Base-by-base conservation (phyloP, 2,888 invertebrate species). In the Oxycera nigricornis region DNA sequence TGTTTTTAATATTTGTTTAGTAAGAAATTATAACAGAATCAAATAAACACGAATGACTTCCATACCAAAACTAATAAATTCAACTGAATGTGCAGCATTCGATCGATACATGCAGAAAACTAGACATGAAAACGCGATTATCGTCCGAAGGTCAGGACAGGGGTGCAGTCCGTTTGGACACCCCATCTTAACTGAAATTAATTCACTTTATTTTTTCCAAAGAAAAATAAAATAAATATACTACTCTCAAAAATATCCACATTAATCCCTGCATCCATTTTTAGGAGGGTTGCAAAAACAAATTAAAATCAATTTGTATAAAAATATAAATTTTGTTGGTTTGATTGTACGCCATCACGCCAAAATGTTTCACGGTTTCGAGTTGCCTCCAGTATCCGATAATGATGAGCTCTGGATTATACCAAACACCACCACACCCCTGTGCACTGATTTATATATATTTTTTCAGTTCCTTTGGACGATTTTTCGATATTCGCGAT, bases 341-440 rank as follows among this genome's bases (percentile, higher is more conserved):
- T 46, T 14, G 17, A 46, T 46, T 14, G 46, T n/a, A 46, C 6
- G 17, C n/a, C 3, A 46, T 46, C 11, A 46, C 46, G 3, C 35
- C 6, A 35, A 35, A 35, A 35, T 35, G 6, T 7, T 35, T 6
- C 6, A 46, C 4, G 17, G 17, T 46, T 46, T 46, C 4, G 55
- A 24, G 55, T 24, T 55, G 11, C 11, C 22, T 55, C 9, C 17
- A 24, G 22, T 9, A 55, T 22, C 22, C 20, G 6, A 24, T 67
- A 14, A 31, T 67, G 4, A 30, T 20, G 14, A 30, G 24, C 9
- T 55, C 55, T 55, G 55, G 77, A 55, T 55, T 55, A 55, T 39
- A 26, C 22, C 39, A 39, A 39, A 39, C 70, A 72, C 30, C 77
- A 79, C 78, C 79, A 79, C 78, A 79, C 78, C 79, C 78, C 79